phyloP scores from a whole-genome alignment of 2,888 invertebrate genomes.

The Deilephila elpenor region DNA sequence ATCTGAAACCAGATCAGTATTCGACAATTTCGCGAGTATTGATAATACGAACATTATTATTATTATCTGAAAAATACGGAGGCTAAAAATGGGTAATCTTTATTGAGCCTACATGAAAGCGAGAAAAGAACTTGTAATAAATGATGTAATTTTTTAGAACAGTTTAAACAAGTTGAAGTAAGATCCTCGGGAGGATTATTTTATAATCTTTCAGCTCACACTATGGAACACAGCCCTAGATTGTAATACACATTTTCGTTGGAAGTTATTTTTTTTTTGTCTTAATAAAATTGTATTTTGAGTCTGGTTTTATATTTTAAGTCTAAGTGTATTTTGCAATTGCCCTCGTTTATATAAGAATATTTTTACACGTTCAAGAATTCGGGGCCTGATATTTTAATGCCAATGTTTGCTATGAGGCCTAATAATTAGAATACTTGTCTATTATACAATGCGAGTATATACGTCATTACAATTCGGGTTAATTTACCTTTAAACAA shows the following conservation, averaged over 20 bases:
- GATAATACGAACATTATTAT: neutral
- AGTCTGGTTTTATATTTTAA: neutral
- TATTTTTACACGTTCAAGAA: neutral
- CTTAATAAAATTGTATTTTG: neutral
- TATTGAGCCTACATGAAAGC: neutral
- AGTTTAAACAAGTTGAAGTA: slow-evolving; percentile 14
- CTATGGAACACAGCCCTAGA: neutral
- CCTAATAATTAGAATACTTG: no score
- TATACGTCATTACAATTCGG: no score
- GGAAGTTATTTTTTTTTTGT: neutral
- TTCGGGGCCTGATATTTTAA: neutral
- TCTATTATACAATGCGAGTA: no score
- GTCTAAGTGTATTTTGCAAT: neutral
- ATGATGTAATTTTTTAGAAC: slow-evolving; percentile 7
- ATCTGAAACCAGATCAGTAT: no score
- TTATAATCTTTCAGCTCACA: slow-evolving; percentile 1
- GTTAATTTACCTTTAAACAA: no score
- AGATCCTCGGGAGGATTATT: slow-evolving; percentile 19
- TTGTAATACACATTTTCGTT: neutral
- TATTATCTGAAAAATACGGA: neutral
- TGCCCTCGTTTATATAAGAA: neutral
- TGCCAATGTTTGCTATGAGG: no score
- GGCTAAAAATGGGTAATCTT: neutral
- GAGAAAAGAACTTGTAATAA: neutral
- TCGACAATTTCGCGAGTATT: no score